Conservation (phyloP, 2,113 vertebrate species). For the Gymnorhina tibicen region DNA sequence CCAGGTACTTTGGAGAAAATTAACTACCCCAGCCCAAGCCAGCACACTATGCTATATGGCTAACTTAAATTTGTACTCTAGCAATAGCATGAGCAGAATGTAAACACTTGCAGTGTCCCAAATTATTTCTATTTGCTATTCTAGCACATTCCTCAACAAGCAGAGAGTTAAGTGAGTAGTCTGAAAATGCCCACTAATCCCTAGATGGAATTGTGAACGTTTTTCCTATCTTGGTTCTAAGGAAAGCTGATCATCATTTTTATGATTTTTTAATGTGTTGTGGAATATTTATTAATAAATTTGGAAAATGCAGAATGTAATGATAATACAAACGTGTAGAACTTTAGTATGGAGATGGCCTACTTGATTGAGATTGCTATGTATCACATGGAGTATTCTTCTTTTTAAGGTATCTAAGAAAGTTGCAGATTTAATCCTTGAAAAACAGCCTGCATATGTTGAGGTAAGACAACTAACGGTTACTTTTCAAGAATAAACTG, state of each 20-base stretch:
- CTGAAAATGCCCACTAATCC: not conserved
- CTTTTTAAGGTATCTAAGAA: conserved; percentile 92
- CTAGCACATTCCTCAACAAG: not conserved
- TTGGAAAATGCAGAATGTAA: not conserved
- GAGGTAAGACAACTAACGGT: conserved; percentile 82
- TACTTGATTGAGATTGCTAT: not conserved
- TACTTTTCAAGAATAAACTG: not conserved
- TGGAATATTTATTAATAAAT: not conserved
- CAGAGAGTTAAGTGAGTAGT: not conserved
- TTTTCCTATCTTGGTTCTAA: not conserved
- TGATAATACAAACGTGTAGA: not conserved
- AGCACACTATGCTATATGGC: not conserved
- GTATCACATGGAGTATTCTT: not conserved
- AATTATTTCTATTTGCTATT: not conserved
- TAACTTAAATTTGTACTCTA: not conserved
- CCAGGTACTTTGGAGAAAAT: not conserved
- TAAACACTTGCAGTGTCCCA: not conserved
- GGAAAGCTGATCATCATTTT: not conserved
- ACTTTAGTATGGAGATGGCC: not conserved
- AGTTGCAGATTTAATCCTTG: conserved; percentile 97
- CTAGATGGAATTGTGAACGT: not conserved
- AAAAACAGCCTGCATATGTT: conserved; percentile 97
- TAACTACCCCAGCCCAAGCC: not conserved
- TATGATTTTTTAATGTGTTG: not conserved
- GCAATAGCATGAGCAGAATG: not conserved